These are phyloP conservation scores for Octomys mimax DNA, from an alignment of 2,797 vertebrate genomes.

Conservation along the genomic window DNA sequence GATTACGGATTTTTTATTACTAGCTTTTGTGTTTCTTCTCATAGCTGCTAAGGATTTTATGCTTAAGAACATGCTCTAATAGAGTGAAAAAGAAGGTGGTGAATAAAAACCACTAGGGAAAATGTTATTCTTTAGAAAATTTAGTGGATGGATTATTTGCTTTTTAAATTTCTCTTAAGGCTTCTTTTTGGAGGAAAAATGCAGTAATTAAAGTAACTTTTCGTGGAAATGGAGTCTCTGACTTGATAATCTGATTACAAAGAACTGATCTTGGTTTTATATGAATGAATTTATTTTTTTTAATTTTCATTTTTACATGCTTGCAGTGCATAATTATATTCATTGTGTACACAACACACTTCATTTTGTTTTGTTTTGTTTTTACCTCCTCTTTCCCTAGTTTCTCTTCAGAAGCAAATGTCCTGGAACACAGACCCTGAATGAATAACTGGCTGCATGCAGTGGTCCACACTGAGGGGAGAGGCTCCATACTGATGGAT, in stretches of 20 bases:
- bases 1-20: neutral
- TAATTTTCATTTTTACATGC: neutral
- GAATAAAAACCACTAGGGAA: slow-evolving; percentile 29
- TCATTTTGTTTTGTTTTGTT: neutral
- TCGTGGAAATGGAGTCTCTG: slow-evolving; percentile 23
- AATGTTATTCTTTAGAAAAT: slow-evolving; percentile 53
- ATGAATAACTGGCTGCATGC: neutral
- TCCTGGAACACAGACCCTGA: neutral
- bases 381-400: neutral
- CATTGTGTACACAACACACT: neutral
- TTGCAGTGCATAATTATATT: neutral
- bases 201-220: slow-evolving; percentile 53
- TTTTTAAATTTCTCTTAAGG: slow-evolving; percentile 21
- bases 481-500: neutral
- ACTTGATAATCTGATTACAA: slow-evolving; percentile 53
- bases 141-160: slow-evolving; percentile 35
- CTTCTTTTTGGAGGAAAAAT: slow-evolving; percentile 27
- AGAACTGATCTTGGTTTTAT: slow-evolving; percentile 41
- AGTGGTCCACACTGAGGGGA: neutral
- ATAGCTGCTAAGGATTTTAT: neutral
- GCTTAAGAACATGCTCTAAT: slow-evolving; percentile 7
- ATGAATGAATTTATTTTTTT: neutral
- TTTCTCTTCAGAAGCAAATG: neutral
- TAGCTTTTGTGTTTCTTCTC: slow-evolving; percentile 58
- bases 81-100: slow-evolving; percentile 7